Evolutionary conservation across 2,113 vertebrate species (phyloP).

Genomic region (Equus przewalskii): DNA sequence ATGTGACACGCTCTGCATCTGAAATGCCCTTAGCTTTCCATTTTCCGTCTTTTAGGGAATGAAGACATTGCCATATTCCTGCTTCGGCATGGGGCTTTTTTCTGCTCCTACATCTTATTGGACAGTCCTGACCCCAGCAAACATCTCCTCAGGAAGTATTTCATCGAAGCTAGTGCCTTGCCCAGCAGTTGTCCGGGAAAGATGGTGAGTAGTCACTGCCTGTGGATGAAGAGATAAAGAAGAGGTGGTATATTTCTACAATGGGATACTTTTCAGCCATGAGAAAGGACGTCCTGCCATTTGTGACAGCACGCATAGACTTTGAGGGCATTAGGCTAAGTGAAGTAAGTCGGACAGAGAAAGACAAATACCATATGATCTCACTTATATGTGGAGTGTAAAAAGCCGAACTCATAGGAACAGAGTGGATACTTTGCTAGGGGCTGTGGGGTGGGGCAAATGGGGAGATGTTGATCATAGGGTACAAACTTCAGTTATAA

Average conservation of each 20-base stretch:
- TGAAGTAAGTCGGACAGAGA: background rate
- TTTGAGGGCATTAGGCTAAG: background rate
- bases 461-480: background rate
- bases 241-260: background rate
- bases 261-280: background rate
- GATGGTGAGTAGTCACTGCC: slow-evolving; percentile 82
- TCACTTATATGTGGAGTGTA: too few relatives aligned
- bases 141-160: slow-evolving; percentile 91
- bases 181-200: slow-evolving; percentile 81
- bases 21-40: background rate
- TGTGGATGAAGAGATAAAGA: rapidly evolving
- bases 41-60: slow-evolving; percentile 88
- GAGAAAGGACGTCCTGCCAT: background rate
- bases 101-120: slow-evolving; percentile 96
- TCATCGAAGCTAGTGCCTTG: slow-evolving; percentile 84
- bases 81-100: slow-evolving; percentile 94
- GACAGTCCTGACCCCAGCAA: slow-evolving; percentile 93
- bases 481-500: background rate
- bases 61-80: slow-evolving; percentile 94
- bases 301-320: background rate
- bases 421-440: background rate
- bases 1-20: rapidly evolving
- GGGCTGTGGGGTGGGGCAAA: background rate
- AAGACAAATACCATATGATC: background rate
- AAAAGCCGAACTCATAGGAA: background rate